Conservation (phyloP, 2,888 invertebrate genomes). For the Eupithecia vulgata region DNA sequence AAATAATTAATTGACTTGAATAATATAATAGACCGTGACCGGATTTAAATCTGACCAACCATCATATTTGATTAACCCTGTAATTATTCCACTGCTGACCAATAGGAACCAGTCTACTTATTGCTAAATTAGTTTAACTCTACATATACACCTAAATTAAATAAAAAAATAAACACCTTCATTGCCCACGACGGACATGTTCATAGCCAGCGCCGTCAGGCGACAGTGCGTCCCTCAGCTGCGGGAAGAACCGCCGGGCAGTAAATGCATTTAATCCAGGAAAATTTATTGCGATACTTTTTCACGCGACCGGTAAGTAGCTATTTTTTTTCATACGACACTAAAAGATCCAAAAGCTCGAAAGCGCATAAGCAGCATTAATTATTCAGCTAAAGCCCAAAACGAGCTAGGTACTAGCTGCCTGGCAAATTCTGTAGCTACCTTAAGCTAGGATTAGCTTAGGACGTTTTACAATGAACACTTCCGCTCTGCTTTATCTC, state of each 20-base stretch:
- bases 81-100: background rate
- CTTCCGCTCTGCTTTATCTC: conserved; percentile 9
- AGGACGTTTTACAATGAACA: conserved; percentile 14
- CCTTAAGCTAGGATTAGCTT: conserved; percentile 4
- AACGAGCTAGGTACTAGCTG: background rate
- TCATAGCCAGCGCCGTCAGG: too few species aligned
- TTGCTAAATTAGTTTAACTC: background rate
- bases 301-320: background rate
- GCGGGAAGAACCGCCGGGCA: too few species aligned
- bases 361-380: background rate
- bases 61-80: background rate
- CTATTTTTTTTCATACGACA: background rate
- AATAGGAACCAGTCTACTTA: background rate
- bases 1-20: background rate
- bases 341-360: background rate
- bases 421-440: conserved; percentile 2
- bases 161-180: too few species aligned
- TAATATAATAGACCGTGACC: background rate
- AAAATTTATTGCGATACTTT: background rate
- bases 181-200: too few species aligned
- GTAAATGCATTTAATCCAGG: background rate
- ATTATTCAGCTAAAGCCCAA: background rate
- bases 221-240: too few species aligned
- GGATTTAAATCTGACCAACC: background rate
- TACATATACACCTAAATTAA: background rate